Evolutionary conservation across 2,113 vertebrate species (phyloP), one percentile per base, ranked within the genome.

Genomic region (Oryzias curvinotus): DNA sequence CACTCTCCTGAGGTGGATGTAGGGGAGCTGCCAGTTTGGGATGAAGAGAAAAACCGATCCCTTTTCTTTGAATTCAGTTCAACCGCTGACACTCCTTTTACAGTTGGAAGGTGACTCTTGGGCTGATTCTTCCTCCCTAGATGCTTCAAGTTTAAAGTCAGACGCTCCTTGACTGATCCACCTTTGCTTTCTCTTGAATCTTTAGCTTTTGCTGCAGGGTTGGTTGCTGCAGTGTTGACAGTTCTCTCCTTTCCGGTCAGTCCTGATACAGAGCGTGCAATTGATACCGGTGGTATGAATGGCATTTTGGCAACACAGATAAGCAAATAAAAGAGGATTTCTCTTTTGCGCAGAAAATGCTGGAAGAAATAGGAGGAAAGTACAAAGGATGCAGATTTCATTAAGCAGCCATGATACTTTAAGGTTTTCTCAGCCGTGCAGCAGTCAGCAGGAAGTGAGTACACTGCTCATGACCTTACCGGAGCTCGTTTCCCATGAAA

Each of bases 221-320:
- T 21, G 5, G 56, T 12, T 5, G 71, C 62, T 7, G 19, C 57
- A 45, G 44, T 45, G 51, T n/a, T 56, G 57, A 53, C 43, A 2
- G 55, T 26, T 59, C 23, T 78, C 48, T 63, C 75, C 58, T 79
- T 84, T 23, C 58, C 74, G 0, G 65, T 62, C 56, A 77, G 61
- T 50, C 73, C 78, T 41, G 52, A 74, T 71, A 74, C 68, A 5
- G 81, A 81, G 61, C 69, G 57, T 0, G 58, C 14, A 5, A 83
- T 60, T 1, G 78, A 71, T 52, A 80, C 82, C 7, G 82, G 84
- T 1, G 88, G 92, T 19, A 90, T 87, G 60, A 92, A 91, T 0
- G 92, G 90, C 92, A 92, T 93, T 75, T 85, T 89, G 52, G 65
- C 65, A 15, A 88, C 55, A 14, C 81, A 87, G 61, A 91, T 68